Base-by-base conservation (phyloP, 2,113 vertebrate species). In the Patagioenas fasciata region DNA sequence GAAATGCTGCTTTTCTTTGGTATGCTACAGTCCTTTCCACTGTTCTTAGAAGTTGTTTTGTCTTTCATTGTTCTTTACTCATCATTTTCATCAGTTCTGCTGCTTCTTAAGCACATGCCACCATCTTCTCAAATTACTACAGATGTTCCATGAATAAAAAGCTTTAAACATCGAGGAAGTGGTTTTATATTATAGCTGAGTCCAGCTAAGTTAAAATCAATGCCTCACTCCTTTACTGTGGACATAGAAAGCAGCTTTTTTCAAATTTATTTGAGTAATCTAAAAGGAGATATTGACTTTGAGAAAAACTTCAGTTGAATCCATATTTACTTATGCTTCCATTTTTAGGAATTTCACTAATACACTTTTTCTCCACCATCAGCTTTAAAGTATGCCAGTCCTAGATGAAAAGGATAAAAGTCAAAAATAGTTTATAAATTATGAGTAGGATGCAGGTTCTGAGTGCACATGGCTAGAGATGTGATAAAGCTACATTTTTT, bases 341-440 rank as follows among this genome's bases (percentile, higher is more conserved):
- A 40, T 77, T 92, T 94, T 87, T 72, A 79, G 40, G 13, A 92
- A 79, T 61, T 92, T 61, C 29, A 79, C 17, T 54, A 85, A 84
- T 36, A 51, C 1, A 5, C 3, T 50, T 93, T 92, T 91, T 91
- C 34, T 61, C 57, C 31, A 56, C 17, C 34, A 66, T 38, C n/a
- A 31, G 13, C n/a, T 91, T 88, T 85, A 64, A 82, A 69, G 23
- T 29, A 64, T 5, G 71, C 5, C 40, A 80, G 9, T 13, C 80
- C 44, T 57, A 80, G 42, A 83, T 64, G 36, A 69, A 89, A 78
- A 91, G 48, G 31, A 67, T 81, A 62, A 80, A 88, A 96, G 62
- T 82, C 28, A 88, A 89, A 90, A 88, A 36, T 61, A 28, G 18
- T 36, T 82, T 72, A 87, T 92, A 80, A 93, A 85, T 87, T 54